Conservation (phyloP, 2,888 invertebrate genomes). For the Drosophila rubida region DNA sequence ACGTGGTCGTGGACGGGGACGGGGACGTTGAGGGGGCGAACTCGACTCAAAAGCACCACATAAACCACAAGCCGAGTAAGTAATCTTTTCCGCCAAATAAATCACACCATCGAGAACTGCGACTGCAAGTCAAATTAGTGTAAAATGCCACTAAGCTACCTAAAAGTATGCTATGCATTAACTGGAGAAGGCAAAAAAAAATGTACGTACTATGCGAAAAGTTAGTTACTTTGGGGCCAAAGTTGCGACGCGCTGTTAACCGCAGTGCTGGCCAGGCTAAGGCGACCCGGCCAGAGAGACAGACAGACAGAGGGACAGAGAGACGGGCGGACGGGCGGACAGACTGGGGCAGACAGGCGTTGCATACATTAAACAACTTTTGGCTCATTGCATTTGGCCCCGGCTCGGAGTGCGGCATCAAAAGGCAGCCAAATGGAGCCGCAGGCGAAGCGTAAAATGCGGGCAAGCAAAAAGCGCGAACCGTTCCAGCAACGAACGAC, state of each 20-base stretch:
- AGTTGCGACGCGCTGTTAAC: slow-evolving; percentile 79
- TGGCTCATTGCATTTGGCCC: slow-evolving; percentile 79
- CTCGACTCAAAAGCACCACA: slow-evolving; percentile 44
- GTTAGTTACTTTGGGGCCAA: slow-evolving; percentile 66
- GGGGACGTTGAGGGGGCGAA: slow-evolving; percentile 13
- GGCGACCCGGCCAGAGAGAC: neutral
- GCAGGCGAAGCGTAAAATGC: slow-evolving; percentile 78
- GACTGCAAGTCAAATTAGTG: slow-evolving; percentile 79
- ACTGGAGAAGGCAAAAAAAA: slow-evolving; percentile 55
- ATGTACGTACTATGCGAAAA: slow-evolving; percentile 74
- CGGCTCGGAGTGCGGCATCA: slow-evolving; percentile 50
- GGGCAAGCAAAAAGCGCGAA: slow-evolving; percentile 76
- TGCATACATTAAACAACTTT: slow-evolving; percentile 82
- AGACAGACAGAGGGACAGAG: neutral
- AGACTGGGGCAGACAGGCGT: slow-evolving; percentile 52
- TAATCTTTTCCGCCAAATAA: slow-evolving; percentile 84
- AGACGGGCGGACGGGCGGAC: slow-evolving; percentile 1
- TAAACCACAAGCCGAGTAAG: slow-evolving; percentile 67
- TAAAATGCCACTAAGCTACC: slow-evolving; percentile 79
- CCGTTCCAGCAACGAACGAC: slow-evolving; percentile 11
- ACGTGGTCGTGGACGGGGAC: neutral
- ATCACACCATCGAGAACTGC: slow-evolving; percentile 80
- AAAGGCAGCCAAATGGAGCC: slow-evolving; percentile 70
- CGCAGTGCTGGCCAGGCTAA: slow-evolving; percentile 50
- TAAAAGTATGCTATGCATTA: slow-evolving; percentile 72